phyloP scores from a whole-genome alignment of 1,140 invertebrate species.

The Caenorhabditis brenneri region DNA sequence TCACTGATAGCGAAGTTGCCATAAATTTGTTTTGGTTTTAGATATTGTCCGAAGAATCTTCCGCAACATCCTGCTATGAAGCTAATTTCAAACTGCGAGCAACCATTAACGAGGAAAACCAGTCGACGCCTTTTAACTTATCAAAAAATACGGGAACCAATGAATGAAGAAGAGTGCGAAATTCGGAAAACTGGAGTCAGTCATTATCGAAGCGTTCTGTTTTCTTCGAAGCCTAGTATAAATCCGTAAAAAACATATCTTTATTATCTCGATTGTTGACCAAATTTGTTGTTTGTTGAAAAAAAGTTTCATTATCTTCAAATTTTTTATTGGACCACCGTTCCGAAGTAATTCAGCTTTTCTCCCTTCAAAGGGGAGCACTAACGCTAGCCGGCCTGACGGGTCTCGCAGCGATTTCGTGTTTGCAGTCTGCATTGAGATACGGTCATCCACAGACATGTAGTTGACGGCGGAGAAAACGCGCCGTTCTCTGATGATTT shows the following conservation, averaged over 20 bases:
- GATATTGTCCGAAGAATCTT: conserved; percentile 72
- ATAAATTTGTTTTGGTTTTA: conserved; percentile 51
- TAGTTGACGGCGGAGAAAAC: conserved; percentile 39
- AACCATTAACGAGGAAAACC: conserved; percentile 67
- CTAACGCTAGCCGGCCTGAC: background rate
- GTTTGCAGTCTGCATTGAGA: conserved; percentile 1
- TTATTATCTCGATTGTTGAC: background rate
- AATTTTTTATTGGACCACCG: background rate
- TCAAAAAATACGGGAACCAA: conserved; percentile 55
- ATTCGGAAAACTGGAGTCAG: background rate
- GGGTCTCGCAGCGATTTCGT: background rate
- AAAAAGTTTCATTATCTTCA: background rate
- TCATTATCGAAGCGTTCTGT: background rate
- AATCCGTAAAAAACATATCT: background rate
- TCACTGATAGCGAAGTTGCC: background rate
- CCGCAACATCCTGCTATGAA: conserved; percentile 72
- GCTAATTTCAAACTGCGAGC: conserved; percentile 73
- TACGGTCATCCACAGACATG: conserved; percentile 38
- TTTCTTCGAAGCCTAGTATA: background rate
- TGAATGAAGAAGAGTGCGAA: conserved; percentile 43
- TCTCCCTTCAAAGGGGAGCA: background rate
- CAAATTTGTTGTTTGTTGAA: background rate
- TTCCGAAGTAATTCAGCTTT: no score
- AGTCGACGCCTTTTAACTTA: conserved; percentile 64
- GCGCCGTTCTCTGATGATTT: conserved; percentile 15